Evolutionary conservation across 1,140 invertebrate species (phyloP), one percentile per base, ranked within the genome.

Genomic region (Drosophila obscura): DNA sequence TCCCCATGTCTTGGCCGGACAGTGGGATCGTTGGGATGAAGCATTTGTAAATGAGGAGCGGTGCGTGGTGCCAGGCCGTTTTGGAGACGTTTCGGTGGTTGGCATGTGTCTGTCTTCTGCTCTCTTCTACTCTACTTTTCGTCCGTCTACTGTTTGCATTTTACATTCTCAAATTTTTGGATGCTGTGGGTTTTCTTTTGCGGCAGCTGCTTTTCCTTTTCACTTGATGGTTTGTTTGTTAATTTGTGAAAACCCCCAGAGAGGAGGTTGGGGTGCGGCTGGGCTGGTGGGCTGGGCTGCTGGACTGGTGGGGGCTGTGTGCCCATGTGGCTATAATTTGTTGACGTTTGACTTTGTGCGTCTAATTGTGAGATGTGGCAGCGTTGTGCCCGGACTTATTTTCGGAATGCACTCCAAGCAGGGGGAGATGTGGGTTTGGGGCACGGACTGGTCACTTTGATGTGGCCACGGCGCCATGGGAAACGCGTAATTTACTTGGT

Each of bases 311-410:
- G 9, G 44, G 57, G 46, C 62, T 88, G 83, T 77, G 68, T 81
- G 79, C 52, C 83, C 83, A 88, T 88, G 83, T 88, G 83, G 79
- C 79, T 88, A 88, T 88, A 88, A 88, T 88, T 88, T 88, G 83
- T 88, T 88, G 83, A 88, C 83, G 83, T 88, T 88, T 88, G 84
- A 89, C 83, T 88, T 88, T 88, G 79, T 88, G 83, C 83, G 83
- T 88, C 75, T 88, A 88, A 88, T 87, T 87, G 82, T 85, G 74
- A 85, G 68, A 73, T 69, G 69, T 71, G 66, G 83, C 58, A 71
- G 66, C 57, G 28, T 46, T 51, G 26, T 41, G 16, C 19, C 53
- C 50, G 8, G 15, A 69, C 65, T 69, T 74, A 72, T 74, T 41
- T 46, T 52, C 65, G 50, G 60, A 79, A 80, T 84, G 80, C 76